Conservation (phyloP, 2,888 invertebrate species). For the Eupithecia subfuscata region DNA sequence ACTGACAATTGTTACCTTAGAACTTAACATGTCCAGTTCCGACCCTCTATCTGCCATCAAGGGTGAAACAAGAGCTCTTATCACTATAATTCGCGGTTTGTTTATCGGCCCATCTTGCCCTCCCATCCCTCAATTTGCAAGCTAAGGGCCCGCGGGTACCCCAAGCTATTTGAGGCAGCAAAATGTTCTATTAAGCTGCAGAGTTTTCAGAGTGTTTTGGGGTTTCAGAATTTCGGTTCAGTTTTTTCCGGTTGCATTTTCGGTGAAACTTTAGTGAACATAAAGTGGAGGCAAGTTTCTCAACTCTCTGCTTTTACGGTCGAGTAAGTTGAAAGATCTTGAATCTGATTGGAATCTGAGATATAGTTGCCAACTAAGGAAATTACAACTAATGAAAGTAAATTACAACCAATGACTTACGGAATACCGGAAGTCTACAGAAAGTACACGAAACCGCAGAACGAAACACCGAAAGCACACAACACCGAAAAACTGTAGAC, state of each 20-base stretch:
- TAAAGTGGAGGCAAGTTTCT: too few species aligned
- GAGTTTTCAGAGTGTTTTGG: constrained; percentile 9
- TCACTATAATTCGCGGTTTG: constrained; percentile 23
- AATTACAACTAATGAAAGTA: too few species aligned
- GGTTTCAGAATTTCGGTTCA: background rate
- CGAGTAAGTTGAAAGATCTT: too few species aligned
- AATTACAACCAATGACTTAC: too few species aligned
- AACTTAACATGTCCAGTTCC: constrained; percentile 1
- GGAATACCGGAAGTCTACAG: too few species aligned
- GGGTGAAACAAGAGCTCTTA: constrained; percentile 22
- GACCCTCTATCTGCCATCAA: background rate
- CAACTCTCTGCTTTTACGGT: too few species aligned
- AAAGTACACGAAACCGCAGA: too few species aligned
- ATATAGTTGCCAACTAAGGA: too few species aligned
- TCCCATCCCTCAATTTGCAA: constrained; percentile 36
- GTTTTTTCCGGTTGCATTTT: background rate
- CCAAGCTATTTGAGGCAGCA: constrained; percentile 29
- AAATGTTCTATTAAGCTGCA: constrained; percentile 22
- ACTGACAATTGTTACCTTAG: background rate
- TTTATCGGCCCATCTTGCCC: constrained; percentile 28
- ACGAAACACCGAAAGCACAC: too few species aligned
- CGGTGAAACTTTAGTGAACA: background rate
- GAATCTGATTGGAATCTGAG: too few species aligned
- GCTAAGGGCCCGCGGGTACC: constrained; percentile 26
- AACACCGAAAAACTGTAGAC: too few species aligned